Base-by-base conservation (phyloP, 2,888 invertebrate genomes). In the Petrophora chlorosata region DNA sequence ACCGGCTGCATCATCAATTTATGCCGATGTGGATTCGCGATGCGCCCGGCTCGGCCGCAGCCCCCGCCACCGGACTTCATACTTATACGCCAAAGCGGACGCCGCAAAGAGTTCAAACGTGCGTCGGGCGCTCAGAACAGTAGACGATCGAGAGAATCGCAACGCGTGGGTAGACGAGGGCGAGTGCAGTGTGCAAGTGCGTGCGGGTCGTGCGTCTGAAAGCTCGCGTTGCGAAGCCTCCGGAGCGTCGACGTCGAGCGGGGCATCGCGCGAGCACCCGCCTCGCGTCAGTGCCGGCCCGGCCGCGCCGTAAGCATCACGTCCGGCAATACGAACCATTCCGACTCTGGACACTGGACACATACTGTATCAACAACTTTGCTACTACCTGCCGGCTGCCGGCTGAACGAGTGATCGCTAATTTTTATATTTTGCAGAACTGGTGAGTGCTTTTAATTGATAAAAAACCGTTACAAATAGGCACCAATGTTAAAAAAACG, bases 171-270 rank as follows among this genome's bases (percentile, higher is more conserved):
- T 85, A 83, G 80, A 82, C 82, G 78, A 82, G 82, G 85, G 85
- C 86, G 85, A 87, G 88, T 89, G 89, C 89, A 89, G 88, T 89
- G 90, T 89, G 89, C 89, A 88, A 61, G 88, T 87, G 88, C 87
- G 87, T 85, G 81, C 81, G 81, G 82, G 75, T 81, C 82, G 78
- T 82, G 86, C 85, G 83, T 82, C 88, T 87, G 88, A 89, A 88
- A 89, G 88, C 88, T 88, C 82, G 83, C 79, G 86, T 85, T 71
- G 83, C 81, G 83, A 83, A 89, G 88, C 87, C 88, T 89, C 81
- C 86, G 41, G 76, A 76, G 70, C 73, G 64, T 67, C 69, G 69
- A 30, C 58, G 54, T 50, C 49, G 50, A 61, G 56, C 60, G 47
- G 52, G 55, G 55, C 54, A 56, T 48, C 56, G 58, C 58, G 56